Conservation (phyloP, 1,140 invertebrate species). For the Bombus confusus region DNA sequence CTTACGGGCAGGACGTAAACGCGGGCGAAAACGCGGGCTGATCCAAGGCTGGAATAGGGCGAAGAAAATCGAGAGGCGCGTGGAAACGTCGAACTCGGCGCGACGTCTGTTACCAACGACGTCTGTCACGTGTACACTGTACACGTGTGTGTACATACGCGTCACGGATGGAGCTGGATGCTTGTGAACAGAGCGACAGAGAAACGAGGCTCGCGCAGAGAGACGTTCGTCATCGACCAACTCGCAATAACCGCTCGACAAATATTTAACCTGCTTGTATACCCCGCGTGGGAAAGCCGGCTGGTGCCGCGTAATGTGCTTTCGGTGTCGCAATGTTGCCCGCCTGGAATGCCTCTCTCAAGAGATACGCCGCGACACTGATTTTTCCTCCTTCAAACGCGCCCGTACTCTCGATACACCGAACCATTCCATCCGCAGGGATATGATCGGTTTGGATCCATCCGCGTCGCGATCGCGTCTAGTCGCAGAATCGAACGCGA, state of each 20-base stretch:
- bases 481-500: no score
- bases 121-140: neutral
- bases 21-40: conserved; percentile 5
- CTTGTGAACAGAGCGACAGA: no score
- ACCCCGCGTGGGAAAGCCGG: conserved; percentile 50
- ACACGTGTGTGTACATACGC: neutral
- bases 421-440: neutral
- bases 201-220: neutral
- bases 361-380: neutral
- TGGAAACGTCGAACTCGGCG: neutral
- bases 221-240: conserved; percentile 25
- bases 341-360: neutral
- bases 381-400: neutral
- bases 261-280: conserved; percentile 56
- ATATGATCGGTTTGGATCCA: neutral
- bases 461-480: neutral
- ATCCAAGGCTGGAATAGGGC: conserved; percentile 34
- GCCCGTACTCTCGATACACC: neutral
- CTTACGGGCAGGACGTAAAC: conserved; percentile 53
- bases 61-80: conserved; percentile 30
- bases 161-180: neutral
- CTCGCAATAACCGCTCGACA: conserved; percentile 57
- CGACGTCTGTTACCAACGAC: neutral
- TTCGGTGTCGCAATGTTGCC: conserved; percentile 6
- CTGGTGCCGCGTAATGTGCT: conserved; percentile 35